Conservation (phyloP, 2,888 invertebrate species). For the Dorcus parallelipipedus region DNA sequence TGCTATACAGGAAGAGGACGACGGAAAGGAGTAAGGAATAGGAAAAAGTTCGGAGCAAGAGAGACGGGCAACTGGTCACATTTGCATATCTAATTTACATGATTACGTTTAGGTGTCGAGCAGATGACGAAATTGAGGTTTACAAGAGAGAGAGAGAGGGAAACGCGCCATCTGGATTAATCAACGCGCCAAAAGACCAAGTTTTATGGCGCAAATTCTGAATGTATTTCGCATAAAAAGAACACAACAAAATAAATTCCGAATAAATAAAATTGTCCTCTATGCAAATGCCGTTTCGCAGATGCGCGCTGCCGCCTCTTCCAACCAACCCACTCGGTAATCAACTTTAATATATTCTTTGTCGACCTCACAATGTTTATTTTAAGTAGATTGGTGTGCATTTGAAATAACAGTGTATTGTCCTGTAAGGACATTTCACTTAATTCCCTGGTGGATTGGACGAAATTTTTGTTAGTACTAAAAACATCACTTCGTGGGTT, state of each 20-base stretch:
- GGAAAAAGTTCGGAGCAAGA: neutral
- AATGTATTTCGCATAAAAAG: neutral
- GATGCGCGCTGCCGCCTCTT: neutral
- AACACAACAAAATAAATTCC: neutral
- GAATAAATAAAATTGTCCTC: neutral
- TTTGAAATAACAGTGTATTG: neutral
- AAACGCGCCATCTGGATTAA: constrained; percentile 31
- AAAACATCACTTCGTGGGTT: too few relatives aligned
- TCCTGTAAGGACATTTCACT: too few relatives aligned
- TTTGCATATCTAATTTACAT: constrained; percentile 45
- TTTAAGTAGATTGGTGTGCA: neutral
- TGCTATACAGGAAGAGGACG: constrained; percentile 6
- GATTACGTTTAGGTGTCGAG: constrained; percentile 42
- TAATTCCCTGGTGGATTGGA: too few relatives aligned
- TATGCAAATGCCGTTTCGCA: constrained; percentile 1
- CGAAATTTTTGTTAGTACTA: too few relatives aligned
- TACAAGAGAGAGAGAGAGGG: constrained; percentile 12
- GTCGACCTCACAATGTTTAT: constrained; percentile 3
- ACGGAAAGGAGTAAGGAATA: neutral
- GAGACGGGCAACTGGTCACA: constrained; percentile 19
- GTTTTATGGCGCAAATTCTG: neutral
- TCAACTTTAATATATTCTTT: constrained; percentile 3
- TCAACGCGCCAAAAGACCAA: constrained; percentile 23
- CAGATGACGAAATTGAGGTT: constrained; percentile 39
- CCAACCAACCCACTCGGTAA: neutral